Conservation (phyloP, 2,888 invertebrate genomes). For the Callinectes sapidus region DNA sequence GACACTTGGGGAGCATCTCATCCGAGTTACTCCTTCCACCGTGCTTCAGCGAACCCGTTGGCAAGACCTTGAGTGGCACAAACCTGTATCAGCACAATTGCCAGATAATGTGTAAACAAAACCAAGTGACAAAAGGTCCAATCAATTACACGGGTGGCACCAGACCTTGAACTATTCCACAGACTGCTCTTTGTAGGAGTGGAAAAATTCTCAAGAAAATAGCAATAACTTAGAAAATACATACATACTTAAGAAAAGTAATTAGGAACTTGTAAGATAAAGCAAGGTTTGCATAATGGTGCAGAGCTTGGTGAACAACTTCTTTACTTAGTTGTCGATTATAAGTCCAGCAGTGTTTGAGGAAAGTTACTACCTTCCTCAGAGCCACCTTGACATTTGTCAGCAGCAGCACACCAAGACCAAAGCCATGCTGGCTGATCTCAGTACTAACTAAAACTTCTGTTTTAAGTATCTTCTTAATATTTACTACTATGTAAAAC, state of each 20-base stretch:
- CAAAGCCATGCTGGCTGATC: not conserved
- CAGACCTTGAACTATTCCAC: conserved; percentile 5
- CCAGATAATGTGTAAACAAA: not conserved
- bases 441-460: not conserved
- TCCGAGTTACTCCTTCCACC: not conserved
- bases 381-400: not conserved
- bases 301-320: not conserved
- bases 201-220: not conserved
- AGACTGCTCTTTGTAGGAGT: not conserved
- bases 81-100: not conserved
- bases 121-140: not conserved
- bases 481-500: not conserved
- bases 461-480: not conserved
- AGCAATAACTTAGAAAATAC: conserved; percentile 3
- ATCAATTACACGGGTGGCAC: not conserved
- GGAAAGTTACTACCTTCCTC: not conserved
- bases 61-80: conserved; percentile 26
- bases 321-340: not conserved
- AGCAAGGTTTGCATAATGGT: not conserved
- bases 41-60: not conserved
- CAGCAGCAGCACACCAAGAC: not conserved
- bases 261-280: conserved; percentile 22
- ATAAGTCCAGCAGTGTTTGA: not conserved
- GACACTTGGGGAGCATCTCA: not conserved
- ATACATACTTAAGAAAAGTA: conserved; percentile 9